Evolutionary conservation across 2,113 vertebrate species (phyloP).

Genomic region (Dinomys branickii): DNA sequence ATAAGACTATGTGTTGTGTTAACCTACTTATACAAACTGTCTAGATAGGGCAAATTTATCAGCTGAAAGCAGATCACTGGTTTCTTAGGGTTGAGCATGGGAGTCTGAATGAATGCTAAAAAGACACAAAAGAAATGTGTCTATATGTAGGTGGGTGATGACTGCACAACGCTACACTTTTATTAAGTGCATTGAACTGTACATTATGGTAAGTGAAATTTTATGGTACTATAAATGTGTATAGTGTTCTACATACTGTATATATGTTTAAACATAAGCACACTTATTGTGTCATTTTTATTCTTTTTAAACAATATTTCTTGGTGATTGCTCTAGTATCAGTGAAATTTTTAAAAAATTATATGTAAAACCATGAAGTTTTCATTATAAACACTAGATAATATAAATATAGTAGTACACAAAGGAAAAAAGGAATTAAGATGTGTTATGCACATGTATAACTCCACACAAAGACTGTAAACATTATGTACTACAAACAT

Average conservation of each 20-base stretch:
- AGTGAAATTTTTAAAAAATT: background rate
- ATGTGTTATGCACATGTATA: background rate
- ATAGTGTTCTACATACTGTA: no score
- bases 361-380: background rate
- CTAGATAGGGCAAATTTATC: background rate
- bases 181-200: background rate
- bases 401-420: background rate
- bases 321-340: no score
- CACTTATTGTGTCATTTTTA: no score
- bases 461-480: background rate
- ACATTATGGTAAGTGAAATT: background rate
- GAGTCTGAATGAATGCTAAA: background rate
- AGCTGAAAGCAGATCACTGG: background rate
- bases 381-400: background rate
- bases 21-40: background rate
- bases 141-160: background rate
- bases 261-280: no score
- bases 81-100: background rate
- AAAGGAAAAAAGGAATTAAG: background rate
- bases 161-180: background rate
- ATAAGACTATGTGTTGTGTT: background rate
- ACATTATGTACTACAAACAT: background rate
- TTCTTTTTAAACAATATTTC: no score
- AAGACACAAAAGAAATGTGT: background rate
- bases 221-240: background rate